Percentiles rank a stretch among this genome's conserved stretches.
These are phyloP conservation scores for Strigamia transsilvanica DNA, from an alignment of 2,888 invertebrate genomes.

Conservation along the genomic window DNA sequence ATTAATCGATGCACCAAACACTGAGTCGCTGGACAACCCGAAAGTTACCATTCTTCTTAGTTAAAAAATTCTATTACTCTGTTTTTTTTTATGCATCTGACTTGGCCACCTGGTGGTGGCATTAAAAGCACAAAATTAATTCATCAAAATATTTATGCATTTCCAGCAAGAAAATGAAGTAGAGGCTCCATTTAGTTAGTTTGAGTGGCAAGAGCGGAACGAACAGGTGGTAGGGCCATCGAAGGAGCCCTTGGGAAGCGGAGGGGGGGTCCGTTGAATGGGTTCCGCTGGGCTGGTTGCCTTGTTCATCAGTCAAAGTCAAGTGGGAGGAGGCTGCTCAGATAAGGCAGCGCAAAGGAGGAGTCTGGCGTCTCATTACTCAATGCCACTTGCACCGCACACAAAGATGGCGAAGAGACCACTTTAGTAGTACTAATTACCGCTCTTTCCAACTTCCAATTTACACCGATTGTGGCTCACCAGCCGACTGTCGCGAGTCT, in stretches of 20 bases:
- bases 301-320: constrained; percentile 48
- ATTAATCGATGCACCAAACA: too few species aligned
- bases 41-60: too few species aligned
- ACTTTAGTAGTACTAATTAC: constrained; percentile 40
- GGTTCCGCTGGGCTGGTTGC: constrained; percentile 13
- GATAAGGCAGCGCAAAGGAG: constrained; percentile 33
- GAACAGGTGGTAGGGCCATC: constrained; percentile 42
- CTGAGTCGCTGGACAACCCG: too few species aligned
- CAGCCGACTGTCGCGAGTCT: neutral
- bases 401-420: constrained; percentile 49
- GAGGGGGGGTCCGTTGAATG: neutral
- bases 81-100: too few species aligned
- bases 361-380: constrained; percentile 48
- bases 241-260: neutral
- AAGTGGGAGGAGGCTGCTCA: constrained; percentile 46
- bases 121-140: neutral
- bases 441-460: constrained; percentile 6
- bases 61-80: too few species aligned
- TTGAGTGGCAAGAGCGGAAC: constrained; percentile 28
- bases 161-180: neutral
- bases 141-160: neutral
- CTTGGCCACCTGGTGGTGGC: neutral
- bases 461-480: neutral
- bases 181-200: neutral
- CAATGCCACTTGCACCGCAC: constrained; percentile 48